Conservation (phyloP, 2,888 invertebrate species). For the Acanthosoma haemorrhoidale region DNA sequence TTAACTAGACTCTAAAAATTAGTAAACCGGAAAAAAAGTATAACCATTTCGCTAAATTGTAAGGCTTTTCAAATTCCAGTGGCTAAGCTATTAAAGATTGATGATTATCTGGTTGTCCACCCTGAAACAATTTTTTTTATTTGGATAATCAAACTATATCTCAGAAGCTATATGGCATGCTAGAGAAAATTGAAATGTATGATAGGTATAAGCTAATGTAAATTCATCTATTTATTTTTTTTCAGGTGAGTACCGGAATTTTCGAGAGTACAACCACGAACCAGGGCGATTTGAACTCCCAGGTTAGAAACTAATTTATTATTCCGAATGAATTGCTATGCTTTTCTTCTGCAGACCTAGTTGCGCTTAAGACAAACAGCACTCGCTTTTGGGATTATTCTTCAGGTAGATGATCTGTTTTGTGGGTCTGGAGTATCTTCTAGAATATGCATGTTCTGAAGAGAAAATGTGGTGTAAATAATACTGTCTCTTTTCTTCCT, state of each 20-base stretch:
- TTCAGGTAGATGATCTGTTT: neutral
- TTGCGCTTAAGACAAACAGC: neutral
- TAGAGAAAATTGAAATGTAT: no score
- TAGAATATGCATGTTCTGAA: neutral
- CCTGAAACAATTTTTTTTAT: no score
- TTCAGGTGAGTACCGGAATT: slow-evolving; percentile 27
- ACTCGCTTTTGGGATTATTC: neutral
- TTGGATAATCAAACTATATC: no score
- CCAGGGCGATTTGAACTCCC: slow-evolving; percentile 3
- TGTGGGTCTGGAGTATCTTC: neutral
- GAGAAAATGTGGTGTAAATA: no score
- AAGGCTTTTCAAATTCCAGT: no score
- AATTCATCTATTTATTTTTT: neutral
- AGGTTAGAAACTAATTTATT: slow-evolving; percentile 19
- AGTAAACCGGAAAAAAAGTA: no score
- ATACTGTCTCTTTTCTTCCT: neutral
- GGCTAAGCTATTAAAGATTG: no score
- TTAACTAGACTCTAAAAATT: no score
- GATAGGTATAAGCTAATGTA: no score
- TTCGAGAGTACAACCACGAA: slow-evolving; percentile 26
- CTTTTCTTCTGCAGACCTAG: neutral
- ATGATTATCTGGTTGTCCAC: no score
- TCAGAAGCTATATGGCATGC: no score
- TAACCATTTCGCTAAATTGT: no score
- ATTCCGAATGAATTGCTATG: neutral